A percentile compares a stretch with the other conserved stretches of the same genome.
phyloP scores from a whole-genome alignment of 2,113 vertebrate species.

The Loxodonta africana region DNA sequence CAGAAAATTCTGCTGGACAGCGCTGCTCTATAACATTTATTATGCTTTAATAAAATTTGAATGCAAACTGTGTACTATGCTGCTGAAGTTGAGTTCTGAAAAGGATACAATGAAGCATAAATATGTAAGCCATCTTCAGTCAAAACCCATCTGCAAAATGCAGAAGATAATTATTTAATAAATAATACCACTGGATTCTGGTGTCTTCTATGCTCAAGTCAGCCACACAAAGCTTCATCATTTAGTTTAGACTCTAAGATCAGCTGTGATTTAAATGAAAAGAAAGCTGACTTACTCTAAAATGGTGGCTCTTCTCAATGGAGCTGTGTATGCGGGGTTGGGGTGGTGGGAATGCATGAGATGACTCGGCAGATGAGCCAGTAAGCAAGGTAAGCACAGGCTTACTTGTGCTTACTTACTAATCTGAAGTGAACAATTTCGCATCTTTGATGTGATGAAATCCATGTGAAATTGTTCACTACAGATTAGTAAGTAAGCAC shows the following conservation, averaged over 20 bases:
- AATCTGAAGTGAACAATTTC: too few relatives aligned
- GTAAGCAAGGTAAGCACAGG: too few relatives aligned
- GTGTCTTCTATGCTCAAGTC: conserved; percentile 33
- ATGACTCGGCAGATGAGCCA: too few relatives aligned
- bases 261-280: conserved; percentile 30
- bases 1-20: neutral
- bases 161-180: conserved; percentile 27
- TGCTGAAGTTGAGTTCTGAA: neutral
- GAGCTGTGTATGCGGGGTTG: neutral
- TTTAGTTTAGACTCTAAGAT: conserved; percentile 39
- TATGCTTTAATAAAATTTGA: neutral
- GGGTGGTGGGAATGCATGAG: neutral
- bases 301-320: neutral
- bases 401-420: too few relatives aligned
- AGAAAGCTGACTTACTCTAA: neutral
- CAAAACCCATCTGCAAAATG: conserved; percentile 17
- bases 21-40: neutral
- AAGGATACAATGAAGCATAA: conserved; percentile 44
- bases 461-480: too few relatives aligned
- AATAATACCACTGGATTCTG: conserved; percentile 28
- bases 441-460: too few relatives aligned
- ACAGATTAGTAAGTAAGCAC: too few relatives aligned
- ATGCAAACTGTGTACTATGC: neutral
- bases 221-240: neutral
- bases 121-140: neutral